Evolutionary conservation across 2,888 invertebrate genomes (phyloP).

Genomic region (Scaptodrosophila latifasciaeformis): DNA sequence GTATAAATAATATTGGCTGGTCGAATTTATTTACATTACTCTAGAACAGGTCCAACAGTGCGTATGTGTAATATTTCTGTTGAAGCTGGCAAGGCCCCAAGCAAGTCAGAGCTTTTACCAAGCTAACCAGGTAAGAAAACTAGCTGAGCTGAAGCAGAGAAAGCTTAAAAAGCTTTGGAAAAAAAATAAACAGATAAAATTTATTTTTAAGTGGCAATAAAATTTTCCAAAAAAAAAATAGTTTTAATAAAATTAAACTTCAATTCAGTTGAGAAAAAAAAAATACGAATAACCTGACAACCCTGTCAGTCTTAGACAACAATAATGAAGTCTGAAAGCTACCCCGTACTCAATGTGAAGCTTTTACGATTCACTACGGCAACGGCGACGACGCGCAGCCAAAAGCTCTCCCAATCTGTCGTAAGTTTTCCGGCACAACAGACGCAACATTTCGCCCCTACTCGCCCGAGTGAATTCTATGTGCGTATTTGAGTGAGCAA

Average conservation of each 20-base stretch:
- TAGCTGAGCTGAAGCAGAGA: constrained; percentile 7
- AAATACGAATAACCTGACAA: constrained; percentile 23
- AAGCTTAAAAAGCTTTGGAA: constrained; percentile 6
- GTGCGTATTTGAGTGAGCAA: constrained; percentile 36
- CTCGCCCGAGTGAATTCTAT: constrained; percentile 35
- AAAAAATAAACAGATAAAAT: background rate
- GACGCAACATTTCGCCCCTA: constrained; percentile 59
- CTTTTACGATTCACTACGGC: constrained; percentile 19
- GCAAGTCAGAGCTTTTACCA: background rate
- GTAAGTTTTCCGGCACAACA: constrained; percentile 73
- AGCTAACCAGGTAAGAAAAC: background rate
- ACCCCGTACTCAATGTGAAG: too few relatives aligned
- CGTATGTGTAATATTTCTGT: constrained; percentile 30
- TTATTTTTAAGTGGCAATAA: background rate
- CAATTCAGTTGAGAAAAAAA: too few relatives aligned
- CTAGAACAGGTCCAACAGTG: constrained; percentile 13
- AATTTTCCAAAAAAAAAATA: background rate
- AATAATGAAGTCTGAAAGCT: background rate
- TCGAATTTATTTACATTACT: too few relatives aligned
- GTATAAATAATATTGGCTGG: too few relatives aligned
- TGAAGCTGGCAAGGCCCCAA: constrained; percentile 27
- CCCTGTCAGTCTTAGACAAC: constrained; percentile 19
- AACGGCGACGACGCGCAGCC: constrained; percentile 36
- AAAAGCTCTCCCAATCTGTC: constrained; percentile 68
- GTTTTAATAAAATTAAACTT: background rate